Evolutionary conservation across 1,140 invertebrate genomes (phyloP).

Genomic region (Sitobion miscanthi): DNA sequence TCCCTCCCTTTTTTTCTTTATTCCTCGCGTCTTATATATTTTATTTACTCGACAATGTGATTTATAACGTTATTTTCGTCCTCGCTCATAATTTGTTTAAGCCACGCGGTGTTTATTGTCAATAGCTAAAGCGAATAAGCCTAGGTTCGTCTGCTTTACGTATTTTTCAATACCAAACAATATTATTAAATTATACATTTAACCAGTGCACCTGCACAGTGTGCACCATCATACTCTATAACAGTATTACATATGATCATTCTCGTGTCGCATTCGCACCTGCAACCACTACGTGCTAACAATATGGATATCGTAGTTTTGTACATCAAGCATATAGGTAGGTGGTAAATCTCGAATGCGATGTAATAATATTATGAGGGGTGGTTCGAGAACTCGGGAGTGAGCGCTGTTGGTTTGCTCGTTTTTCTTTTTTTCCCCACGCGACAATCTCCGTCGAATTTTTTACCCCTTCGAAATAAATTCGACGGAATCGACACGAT

Average conservation of each 20-base stretch:
- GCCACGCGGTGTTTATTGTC: not conserved
- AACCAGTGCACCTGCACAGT: too few species aligned
- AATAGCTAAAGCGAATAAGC: not conserved
- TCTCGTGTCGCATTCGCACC: too few species aligned
- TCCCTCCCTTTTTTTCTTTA: not conserved
- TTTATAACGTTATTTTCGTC: not conserved
- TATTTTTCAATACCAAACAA: not conserved
- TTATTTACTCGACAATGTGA: constrained; percentile 20
- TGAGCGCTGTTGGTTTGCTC: not conserved
- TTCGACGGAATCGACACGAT: not conserved
- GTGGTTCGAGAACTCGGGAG: too few species aligned
- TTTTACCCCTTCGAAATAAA: not conserved
- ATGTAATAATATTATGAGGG: too few species aligned
- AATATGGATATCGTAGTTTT: too few species aligned
- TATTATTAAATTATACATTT: not conserved
- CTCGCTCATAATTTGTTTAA: not conserved
- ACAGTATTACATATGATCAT: too few species aligned
- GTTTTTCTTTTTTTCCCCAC: not conserved
- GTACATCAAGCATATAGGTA: not conserved
- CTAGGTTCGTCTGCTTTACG: not conserved
- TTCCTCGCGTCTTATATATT: not conserved
- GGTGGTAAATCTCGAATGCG: not conserved
- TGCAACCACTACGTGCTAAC: too few species aligned
- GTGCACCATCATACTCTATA: too few species aligned
- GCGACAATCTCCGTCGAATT: not conserved